Evolutionary conservation across 2,888 invertebrate species (phyloP).

Genomic region (Oxyteleia sp.): DNA sequence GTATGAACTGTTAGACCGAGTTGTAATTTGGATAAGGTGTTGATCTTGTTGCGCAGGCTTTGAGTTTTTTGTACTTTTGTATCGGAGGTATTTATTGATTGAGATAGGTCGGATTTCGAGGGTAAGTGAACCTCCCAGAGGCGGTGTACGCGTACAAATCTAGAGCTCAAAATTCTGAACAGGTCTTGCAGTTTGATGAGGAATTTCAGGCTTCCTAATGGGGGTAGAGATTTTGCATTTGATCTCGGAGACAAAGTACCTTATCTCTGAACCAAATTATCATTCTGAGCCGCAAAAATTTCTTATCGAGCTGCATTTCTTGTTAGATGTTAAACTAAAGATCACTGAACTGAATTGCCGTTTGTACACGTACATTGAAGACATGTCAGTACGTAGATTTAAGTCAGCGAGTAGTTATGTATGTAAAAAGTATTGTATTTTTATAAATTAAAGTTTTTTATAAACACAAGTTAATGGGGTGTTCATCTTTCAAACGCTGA

Average conservation of each 20-base stretch:
- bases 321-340: background rate
- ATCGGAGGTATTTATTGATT: constrained; percentile 62
- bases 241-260: background rate
- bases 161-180: too few relatives aligned
- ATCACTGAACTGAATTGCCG: background rate
- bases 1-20: constrained; percentile 33
- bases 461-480: constrained; percentile 21
- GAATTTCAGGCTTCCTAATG: background rate
- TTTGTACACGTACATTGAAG: constrained; percentile 30
- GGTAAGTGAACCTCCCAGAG: constrained; percentile 16
- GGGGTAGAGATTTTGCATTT: background rate
- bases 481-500: constrained; percentile 6
- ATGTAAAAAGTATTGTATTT: constrained; percentile 71
- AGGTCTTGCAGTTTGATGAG: background rate
- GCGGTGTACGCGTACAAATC: constrained; percentile 17
- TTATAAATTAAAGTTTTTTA: constrained; percentile 67
- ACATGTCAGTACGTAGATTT: constrained; percentile 45
- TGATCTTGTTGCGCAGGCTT: constrained; percentile 24
- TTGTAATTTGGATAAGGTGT: constrained; percentile 30
- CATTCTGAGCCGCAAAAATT: background rate
- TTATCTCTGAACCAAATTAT: background rate
- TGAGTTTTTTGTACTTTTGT: constrained; percentile 54
- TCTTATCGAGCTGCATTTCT: background rate
- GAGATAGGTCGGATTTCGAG: constrained; percentile 27
- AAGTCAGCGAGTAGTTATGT: constrained; percentile 50